Evolutionary conservation across 2,888 invertebrate species (phyloP).

Genomic region (Pecten maximus): DNA sequence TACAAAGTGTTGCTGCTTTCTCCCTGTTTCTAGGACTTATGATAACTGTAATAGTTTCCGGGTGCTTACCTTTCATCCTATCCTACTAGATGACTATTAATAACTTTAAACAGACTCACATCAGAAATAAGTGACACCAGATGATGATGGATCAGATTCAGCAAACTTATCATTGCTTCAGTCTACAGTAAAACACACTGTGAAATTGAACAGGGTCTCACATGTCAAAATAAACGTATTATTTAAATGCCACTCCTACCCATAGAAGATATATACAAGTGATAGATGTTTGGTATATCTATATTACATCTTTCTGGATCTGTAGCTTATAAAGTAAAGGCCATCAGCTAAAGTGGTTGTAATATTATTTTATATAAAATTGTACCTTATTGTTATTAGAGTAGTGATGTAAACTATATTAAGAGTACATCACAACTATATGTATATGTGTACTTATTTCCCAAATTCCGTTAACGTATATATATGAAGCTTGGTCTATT

Average conservation of each 20-base stretch:
- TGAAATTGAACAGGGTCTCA: conserved; percentile 17
- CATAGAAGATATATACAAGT: not conserved
- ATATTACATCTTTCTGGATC: not conserved
- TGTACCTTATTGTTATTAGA: not conserved
- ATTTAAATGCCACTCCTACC: not conserved
- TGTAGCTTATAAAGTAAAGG: not conserved
- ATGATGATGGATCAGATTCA: not conserved
- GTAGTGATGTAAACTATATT: not conserved
- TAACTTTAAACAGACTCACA: not conserved
- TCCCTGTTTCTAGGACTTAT: not conserved
- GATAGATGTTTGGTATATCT: not conserved
- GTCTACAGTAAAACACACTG: not conserved
- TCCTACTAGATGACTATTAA: not conserved
- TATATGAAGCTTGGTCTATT: too few species aligned
- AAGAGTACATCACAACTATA: not conserved
- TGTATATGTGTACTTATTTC: not conserved
- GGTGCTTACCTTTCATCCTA: conserved; percentile 19
- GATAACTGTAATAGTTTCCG: conserved; percentile 9
- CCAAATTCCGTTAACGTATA: not conserved
- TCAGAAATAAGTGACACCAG: not conserved
- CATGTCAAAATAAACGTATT: not conserved
- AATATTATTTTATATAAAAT: not conserved
- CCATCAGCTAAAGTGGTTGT: not conserved
- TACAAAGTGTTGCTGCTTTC: not conserved
- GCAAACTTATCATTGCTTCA: not conserved